Evolutionary conservation across 2,888 invertebrate species (phyloP).

Genomic region (Hypena proboscidalis): DNA sequence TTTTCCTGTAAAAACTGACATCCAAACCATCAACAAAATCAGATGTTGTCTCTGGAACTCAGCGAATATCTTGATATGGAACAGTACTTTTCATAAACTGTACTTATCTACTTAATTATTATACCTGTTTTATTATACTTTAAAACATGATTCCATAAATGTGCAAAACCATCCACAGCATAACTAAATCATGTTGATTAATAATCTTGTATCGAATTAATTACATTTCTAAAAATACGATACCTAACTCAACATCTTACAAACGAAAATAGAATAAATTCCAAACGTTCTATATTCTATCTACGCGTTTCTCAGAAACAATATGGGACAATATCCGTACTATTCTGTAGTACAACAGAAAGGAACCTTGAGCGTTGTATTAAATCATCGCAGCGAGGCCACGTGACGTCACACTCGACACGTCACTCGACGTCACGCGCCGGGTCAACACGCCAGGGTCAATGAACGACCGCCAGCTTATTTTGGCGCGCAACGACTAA

Average conservation of each 20-base stretch:
- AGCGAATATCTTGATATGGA: too few species aligned
- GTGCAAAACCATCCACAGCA: too few species aligned
- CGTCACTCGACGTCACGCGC: conserved; percentile 68
- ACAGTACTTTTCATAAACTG: too few species aligned
- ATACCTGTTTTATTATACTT: too few species aligned
- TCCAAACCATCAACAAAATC: too few species aligned
- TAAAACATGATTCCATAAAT: too few species aligned
- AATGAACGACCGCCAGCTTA: conserved; percentile 81
- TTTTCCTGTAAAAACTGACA: too few species aligned
- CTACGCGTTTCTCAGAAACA: conserved; percentile 31
- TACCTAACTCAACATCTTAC: conserved; percentile 15
- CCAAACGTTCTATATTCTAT: conserved; percentile 20
- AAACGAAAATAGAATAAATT: conserved; percentile 18
- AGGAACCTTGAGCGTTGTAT: conserved; percentile 64
- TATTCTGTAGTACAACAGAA: conserved; percentile 54
- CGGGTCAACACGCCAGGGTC: conserved; percentile 63
- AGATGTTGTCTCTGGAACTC: too few species aligned
- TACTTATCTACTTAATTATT: too few species aligned
- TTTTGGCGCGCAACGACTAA: conserved; percentile 73
- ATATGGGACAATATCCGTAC: conserved; percentile 50
- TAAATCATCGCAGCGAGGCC: conserved; percentile 57
- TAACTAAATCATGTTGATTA: too few species aligned
- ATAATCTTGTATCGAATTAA: too few species aligned
- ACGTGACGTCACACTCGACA: conserved; percentile 64
- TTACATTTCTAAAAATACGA: neutral